phyloP scores from a whole-genome alignment of 2,797 vertebrate species.

The Pteronotus mesoamericanus region DNA sequence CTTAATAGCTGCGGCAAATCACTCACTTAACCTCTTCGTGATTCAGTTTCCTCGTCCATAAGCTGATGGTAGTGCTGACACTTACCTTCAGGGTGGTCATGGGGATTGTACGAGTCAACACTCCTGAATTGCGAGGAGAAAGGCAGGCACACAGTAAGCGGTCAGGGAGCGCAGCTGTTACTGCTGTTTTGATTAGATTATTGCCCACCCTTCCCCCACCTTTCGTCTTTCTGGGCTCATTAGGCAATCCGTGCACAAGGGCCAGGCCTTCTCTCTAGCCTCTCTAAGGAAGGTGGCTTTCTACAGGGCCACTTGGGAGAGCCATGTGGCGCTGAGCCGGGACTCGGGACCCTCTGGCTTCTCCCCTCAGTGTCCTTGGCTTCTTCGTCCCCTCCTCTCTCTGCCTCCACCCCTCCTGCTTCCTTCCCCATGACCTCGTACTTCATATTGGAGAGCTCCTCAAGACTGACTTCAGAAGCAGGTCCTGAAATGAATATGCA shows the following conservation, averaged over 20 bases:
- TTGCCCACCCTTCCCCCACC: rapidly evolving
- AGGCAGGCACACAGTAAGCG: rapidly evolving
- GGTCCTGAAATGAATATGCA: neutral
- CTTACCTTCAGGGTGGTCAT: neutral
- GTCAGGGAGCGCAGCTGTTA: neutral
- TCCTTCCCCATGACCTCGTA: neutral
- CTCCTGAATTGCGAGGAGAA: neutral
- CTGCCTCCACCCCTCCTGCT: neutral
- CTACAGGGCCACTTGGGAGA: neutral
- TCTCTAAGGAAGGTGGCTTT: neutral
- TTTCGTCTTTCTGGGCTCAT: neutral
- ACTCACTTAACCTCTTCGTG: neutral
- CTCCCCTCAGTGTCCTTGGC: neutral
- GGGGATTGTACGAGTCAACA: neutral
- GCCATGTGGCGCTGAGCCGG: neutral
- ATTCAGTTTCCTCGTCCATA: neutral
- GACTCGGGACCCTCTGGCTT: neutral
- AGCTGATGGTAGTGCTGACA: neutral
- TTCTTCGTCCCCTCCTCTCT: neutral
- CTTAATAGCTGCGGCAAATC: neutral
- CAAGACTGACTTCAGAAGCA: neutral
- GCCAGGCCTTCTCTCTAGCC: neutral
- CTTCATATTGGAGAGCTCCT: neutral
- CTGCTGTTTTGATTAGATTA: rapidly evolving
- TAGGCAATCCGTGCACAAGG: neutral